A percentile compares a stretch with the other conserved stretches of the same genome.
Evolutionary conservation across 2,113 vertebrate genomes (phyloP).

Genomic region (Phycodurus eques): DNA sequence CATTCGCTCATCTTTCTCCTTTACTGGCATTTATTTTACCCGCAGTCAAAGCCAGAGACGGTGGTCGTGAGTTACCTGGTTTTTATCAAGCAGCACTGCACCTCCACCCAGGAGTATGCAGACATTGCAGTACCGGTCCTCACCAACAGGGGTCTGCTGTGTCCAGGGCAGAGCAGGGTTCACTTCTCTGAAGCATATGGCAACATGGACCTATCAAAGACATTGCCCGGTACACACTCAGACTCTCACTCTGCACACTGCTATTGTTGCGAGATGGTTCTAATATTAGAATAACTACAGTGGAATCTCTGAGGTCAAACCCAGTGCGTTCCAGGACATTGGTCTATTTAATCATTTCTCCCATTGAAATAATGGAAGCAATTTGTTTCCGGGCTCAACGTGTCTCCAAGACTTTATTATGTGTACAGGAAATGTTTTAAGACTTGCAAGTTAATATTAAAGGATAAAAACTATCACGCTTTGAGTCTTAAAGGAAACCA

Average conservation of each 20-base stretch:
- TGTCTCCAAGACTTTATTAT: neutral
- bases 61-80: conserved; percentile 75
- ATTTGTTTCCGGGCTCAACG: neutral
- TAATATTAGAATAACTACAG: neutral
- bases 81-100: conserved; percentile 75
- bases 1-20: neutral
- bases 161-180: conserved; percentile 55
- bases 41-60: conserved; percentile 62
- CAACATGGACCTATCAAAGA: conserved; percentile 66
- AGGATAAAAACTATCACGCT: no score
- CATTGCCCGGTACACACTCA: conserved; percentile 65
- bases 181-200: conserved; percentile 74
- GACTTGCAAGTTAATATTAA: no score
- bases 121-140: conserved; percentile 64
- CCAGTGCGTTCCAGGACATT: neutral
- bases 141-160: conserved; percentile 71
- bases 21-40: neutral
- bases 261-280: neutral
- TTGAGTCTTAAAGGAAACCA: no score
- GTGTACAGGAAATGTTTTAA: no score
- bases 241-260: neutral
- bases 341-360: no score
- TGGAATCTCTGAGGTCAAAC: neutral
- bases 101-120: conserved; percentile 54
- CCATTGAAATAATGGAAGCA: neutral